phyloP scores from a whole-genome alignment of 2,888 invertebrate species.

The Sesamia inferens region DNA sequence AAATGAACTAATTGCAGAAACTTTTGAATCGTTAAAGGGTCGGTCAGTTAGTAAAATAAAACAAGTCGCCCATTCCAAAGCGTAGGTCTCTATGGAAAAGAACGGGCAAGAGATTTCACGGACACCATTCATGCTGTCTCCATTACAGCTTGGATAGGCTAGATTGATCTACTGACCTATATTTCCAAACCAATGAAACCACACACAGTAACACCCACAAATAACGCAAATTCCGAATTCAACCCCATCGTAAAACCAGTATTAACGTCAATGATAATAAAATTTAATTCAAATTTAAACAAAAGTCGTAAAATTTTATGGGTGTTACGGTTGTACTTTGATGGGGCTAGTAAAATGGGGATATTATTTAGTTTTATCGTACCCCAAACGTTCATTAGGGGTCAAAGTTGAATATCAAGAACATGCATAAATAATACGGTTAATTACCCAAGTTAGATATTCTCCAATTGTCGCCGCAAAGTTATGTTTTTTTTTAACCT shows the following conservation, averaged over 20 bases:
- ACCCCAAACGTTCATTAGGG: constrained; percentile 37
- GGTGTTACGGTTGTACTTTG: constrained; percentile 40
- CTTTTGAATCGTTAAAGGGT: too few species aligned
- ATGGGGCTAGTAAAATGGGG: constrained; percentile 40
- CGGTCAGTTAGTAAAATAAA: too few species aligned
- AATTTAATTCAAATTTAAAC: constrained; percentile 55
- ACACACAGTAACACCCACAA: not conserved
- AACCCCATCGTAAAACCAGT: constrained; percentile 34
- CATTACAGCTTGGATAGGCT: not conserved
- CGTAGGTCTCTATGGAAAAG: too few species aligned
- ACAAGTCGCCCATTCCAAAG: too few species aligned
- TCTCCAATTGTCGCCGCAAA: not conserved
- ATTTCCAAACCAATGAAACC: constrained; percentile 2
- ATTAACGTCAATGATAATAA: constrained; percentile 52
- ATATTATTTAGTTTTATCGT: constrained; percentile 44
- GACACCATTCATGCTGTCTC: not conserved
- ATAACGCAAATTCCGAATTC: not conserved
- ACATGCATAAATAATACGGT: not conserved
- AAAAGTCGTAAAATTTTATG: constrained; percentile 41
- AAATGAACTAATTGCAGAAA: too few species aligned
- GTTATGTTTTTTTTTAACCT: not conserved
- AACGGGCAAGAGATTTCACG: too few species aligned
- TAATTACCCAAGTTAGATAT: not conserved
- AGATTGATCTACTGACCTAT: not conserved
- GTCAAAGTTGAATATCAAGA: constrained; percentile 34